These are phyloP conservation scores for Acrobasis repandana DNA, from an alignment of 2,888 invertebrate genomes.

Conservation along the genomic window DNA sequence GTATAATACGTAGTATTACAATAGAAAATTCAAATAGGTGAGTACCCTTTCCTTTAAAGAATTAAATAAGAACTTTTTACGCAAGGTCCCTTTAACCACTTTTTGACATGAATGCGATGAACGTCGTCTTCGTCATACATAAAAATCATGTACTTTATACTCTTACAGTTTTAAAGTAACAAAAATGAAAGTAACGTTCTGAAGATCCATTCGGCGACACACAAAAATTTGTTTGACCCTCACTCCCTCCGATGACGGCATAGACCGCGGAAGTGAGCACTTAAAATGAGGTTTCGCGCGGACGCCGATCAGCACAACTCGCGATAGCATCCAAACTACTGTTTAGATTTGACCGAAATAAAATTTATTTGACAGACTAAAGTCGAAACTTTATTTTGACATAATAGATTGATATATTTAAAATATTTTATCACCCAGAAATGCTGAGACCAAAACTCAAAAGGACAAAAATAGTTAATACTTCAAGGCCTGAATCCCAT, in stretches of 20 bases:
- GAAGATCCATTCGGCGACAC: neutral
- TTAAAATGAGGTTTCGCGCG: neutral
- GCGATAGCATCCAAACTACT: neutral
- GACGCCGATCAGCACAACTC: neutral
- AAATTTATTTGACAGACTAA: neutral
- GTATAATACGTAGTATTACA: too few species aligned
- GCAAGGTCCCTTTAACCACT: too few species aligned
- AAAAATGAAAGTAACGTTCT: neutral
- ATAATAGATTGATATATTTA: too few species aligned
- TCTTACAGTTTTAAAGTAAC: neutral
- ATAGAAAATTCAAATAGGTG: too few species aligned
- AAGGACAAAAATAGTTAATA: too few species aligned
- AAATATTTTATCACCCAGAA: too few species aligned
- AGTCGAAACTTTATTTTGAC: neutral
- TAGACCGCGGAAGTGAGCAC: neutral
- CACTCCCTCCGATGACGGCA: neutral
- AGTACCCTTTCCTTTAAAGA: too few species aligned
- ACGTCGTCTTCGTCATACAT: neutral
- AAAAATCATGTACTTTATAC: neutral
- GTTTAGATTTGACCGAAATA: neutral
- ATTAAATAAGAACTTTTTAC: too few species aligned
- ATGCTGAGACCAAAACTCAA: too few species aligned
- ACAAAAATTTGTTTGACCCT: neutral
- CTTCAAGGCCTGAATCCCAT: too few species aligned
- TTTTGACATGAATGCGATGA: neutral